Percentiles rank a stretch among this genome's conserved stretches.
phyloP scores from a whole-genome alignment of 2,113 vertebrate species.

The Bucco capensis region DNA sequence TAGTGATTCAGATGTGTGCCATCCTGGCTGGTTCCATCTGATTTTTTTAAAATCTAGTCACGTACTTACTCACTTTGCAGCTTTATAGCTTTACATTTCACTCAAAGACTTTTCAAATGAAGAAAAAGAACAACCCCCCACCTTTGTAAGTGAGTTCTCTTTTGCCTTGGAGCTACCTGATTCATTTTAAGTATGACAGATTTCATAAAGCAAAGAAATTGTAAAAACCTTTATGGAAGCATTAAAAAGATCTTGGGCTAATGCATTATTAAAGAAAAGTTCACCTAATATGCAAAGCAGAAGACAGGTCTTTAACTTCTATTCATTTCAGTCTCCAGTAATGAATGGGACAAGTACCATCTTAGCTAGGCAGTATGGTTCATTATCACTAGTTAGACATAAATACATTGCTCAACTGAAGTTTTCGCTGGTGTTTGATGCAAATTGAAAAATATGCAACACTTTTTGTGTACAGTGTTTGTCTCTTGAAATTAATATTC shows the following conservation, averaged over 20 bases:
- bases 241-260: background rate
- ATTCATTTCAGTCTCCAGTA: background rate
- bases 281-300: background rate
- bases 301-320: background rate
- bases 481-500: background rate
- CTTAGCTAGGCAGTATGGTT: background rate
- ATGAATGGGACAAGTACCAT: background rate
- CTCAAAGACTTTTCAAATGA: background rate
- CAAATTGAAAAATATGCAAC: background rate
- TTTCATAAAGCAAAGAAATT: background rate
- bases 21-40: background rate
- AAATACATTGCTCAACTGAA: background rate
- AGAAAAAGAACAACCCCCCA: background rate
- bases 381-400: background rate
- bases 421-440: background rate
- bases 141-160: background rate
- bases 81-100: background rate
- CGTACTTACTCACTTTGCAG: background rate
- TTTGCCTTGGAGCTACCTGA: background rate
- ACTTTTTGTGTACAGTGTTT: background rate
- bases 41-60: slow-evolving; percentile 8
- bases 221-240: slow-evolving; percentile 30
- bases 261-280: slow-evolving; percentile 25
- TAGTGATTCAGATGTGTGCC: background rate
- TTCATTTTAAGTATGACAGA: background rate